Evolutionary conservation across 1,140 invertebrate genomes (phyloP).

Genomic region (Drosophila athabasca): DNA sequence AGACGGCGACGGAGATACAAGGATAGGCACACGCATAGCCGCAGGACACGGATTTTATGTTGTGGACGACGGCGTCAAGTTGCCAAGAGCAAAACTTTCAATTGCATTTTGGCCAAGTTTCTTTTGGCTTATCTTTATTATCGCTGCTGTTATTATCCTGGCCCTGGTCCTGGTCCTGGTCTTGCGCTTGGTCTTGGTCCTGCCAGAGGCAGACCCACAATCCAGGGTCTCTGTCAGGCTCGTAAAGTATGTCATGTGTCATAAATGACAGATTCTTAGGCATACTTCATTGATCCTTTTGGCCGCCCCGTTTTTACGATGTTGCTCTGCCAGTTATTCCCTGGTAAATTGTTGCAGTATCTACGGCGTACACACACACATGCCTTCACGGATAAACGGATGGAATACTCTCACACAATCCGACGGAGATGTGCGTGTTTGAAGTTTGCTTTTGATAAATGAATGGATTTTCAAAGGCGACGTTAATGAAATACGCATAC

Average conservation of each 20-base stretch:
- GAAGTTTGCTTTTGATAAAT: conserved; percentile 81
- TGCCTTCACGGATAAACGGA: background rate
- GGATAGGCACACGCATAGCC: conserved; percentile 33
- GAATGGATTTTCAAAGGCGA: conserved; percentile 81
- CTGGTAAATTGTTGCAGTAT: conserved; percentile 75
- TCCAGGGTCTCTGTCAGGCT: conserved; percentile 21
- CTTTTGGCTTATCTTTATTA: conserved; percentile 74
- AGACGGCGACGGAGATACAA: conserved; percentile 14
- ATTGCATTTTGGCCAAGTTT: conserved; percentile 71
- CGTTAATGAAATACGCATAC: conserved; percentile 74
- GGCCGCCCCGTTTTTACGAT: conserved; percentile 67
- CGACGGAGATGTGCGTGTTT: conserved; percentile 58
- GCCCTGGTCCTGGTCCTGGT: conserved; percentile 2
- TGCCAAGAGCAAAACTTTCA: conserved; percentile 68
- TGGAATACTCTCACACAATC: conserved; percentile 26
- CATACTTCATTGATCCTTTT: conserved; percentile 80
- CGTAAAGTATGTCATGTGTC: conserved; percentile 80
- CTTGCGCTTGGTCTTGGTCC: conserved; percentile 6
- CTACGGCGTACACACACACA: conserved; percentile 37
- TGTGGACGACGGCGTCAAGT: conserved; percentile 48
- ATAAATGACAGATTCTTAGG: conserved; percentile 81
- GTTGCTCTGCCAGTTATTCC: conserved; percentile 11
- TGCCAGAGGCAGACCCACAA: background rate
- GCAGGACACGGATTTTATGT: conserved; percentile 46
- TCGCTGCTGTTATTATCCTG: conserved; percentile 66